phyloP scores from a whole-genome alignment of 2,113 vertebrate species.

The Pluvianellus socialis region DNA sequence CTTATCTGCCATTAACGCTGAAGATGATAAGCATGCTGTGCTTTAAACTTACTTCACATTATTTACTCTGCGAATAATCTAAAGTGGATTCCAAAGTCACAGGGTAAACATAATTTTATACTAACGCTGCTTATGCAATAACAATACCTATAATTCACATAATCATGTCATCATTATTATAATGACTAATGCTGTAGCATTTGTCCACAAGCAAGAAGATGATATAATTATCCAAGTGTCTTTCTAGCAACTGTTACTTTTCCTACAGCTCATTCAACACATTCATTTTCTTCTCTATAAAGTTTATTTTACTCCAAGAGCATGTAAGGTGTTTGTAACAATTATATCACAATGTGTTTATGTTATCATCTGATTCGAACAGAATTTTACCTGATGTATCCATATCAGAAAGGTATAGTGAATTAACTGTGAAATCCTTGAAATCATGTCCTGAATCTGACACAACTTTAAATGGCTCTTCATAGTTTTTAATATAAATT shows the following conservation, averaged over 20 bases:
- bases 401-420: neutral
- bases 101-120: neutral
- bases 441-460: neutral
- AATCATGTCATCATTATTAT: neutral
- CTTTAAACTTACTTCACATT: neutral
- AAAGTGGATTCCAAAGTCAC: neutral
- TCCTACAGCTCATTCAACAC: neutral
- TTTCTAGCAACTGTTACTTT: neutral
- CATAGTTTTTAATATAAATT: neutral
- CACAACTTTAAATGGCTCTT: neutral
- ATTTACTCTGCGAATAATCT: neutral
- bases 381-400: neutral
- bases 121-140: neutral
- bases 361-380: neutral
- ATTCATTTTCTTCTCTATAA: neutral
- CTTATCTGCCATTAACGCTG: neutral
- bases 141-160: neutral
- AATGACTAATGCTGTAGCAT: neutral
- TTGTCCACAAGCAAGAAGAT: neutral
- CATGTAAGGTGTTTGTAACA: neutral
- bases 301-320: neutral
- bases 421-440: neutral
- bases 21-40: neutral
- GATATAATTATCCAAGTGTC: neutral
- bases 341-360: neutral